These are phyloP conservation scores for Tricholaema leucomelas DNA, from an alignment of 2,113 vertebrate genomes.

Conservation along the genomic window DNA sequence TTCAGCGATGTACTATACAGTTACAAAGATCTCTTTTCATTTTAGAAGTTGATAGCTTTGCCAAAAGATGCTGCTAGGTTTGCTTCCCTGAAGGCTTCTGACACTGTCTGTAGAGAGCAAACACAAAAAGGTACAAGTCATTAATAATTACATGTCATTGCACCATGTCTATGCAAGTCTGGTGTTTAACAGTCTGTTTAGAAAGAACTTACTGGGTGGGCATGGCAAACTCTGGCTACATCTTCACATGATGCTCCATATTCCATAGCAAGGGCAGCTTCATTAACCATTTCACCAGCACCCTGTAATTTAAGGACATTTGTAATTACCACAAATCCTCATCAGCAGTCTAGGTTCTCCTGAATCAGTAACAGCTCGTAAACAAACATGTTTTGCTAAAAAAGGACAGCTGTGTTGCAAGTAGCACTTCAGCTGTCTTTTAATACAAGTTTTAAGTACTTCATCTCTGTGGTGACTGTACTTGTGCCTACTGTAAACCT, in stretches of 20 bases:
- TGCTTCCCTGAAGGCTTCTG: slow-evolving; percentile 98
- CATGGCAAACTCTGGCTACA: slow-evolving; percentile 94
- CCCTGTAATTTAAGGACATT: slow-evolving; percentile 75
- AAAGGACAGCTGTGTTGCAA: neutral
- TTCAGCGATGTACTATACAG: slow-evolving; percentile 38
- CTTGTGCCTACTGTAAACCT: neutral
- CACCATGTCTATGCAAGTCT: neutral
- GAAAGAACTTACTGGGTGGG: slow-evolving; percentile 87
- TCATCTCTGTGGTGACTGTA: neutral
- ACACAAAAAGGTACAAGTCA: slow-evolving; percentile 13
- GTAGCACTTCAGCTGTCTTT: neutral
- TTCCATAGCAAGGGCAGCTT: slow-evolving; percentile 96
- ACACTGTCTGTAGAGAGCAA: slow-evolving; percentile 87
- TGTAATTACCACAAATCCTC: neutral
- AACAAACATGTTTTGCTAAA: neutral
- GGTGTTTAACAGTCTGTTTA: neutral
- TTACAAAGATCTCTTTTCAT: slow-evolving; percentile 44
- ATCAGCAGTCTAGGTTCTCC: neutral
- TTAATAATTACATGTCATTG: neutral
- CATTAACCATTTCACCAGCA: slow-evolving; percentile 97
- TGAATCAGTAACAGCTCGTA: neutral
- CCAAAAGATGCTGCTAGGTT: slow-evolving; percentile 96
- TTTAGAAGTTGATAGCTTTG: slow-evolving; percentile 98
- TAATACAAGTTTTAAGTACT: neutral
- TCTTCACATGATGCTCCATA: slow-evolving; percentile 98